Evolutionary conservation across 53 echinoderm and acorn worm species (phyloP).

Genomic region (Patiria pectinifera): DNA sequence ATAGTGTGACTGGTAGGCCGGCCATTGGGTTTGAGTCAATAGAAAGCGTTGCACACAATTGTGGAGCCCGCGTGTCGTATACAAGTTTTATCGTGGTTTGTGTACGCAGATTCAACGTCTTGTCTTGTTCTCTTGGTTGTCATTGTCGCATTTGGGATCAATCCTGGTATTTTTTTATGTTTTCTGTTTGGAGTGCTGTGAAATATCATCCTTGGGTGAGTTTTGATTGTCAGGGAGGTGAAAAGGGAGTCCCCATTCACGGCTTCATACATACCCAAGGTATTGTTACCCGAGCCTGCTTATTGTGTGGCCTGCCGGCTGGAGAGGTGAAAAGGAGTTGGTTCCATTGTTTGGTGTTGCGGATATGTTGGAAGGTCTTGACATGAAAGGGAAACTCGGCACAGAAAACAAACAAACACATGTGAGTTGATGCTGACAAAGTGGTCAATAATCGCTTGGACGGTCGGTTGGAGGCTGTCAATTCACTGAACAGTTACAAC

Average conservation of each 20-base stretch:
- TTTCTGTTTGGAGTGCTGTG: conserved; percentile 35
- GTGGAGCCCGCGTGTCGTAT: neutral
- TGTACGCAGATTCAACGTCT: neutral
- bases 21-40: conserved; percentile 25
- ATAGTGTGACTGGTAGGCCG: conserved; percentile 4
- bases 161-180: conserved; percentile 18
- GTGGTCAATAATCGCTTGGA: neutral
- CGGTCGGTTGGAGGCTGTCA: neutral
- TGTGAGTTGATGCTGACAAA: neutral
- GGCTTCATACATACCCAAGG: neutral
- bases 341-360: conserved; percentile 3
- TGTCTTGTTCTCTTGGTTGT: neutral
- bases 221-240: neutral
- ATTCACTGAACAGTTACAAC: neutral
- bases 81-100: neutral
- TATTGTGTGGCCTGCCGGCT: conserved; percentile 8
- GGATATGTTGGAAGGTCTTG: neutral
- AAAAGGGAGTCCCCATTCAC: neutral
- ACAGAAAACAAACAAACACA: neutral
- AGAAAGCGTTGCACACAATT: neutral
- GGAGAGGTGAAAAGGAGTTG: neutral
- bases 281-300: conserved; percentile 9
- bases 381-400: neutral
- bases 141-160: conserved; percentile 19
- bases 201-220: conserved; percentile 24